Evolutionary conservation across 2,113 vertebrate species (phyloP).

Genomic region (Epinephelus fuscoguttatus): DNA sequence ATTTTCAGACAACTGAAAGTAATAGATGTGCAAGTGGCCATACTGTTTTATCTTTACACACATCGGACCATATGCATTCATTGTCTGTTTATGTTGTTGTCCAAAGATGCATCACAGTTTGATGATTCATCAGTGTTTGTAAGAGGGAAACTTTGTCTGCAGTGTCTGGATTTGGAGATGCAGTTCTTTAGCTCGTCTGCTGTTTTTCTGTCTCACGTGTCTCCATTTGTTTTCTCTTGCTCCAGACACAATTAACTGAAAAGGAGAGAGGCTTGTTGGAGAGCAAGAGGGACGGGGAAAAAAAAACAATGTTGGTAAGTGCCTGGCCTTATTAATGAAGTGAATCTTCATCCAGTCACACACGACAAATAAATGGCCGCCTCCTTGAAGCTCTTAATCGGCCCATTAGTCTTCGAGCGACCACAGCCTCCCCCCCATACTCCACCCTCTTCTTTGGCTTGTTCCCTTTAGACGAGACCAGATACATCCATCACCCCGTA

Average conservation of each 20-base stretch:
- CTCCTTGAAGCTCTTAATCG: constrained; percentile 81
- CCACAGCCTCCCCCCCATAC: constrained; percentile 46
- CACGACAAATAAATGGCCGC: constrained; percentile 82
- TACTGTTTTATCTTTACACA: neutral
- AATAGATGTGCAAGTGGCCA: neutral
- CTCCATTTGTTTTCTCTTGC: constrained; percentile 36
- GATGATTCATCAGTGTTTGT: neutral
- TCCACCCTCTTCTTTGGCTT: constrained; percentile 28
- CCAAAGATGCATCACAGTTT: neutral
- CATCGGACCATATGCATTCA: neutral
- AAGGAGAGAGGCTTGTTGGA: constrained; percentile 30
- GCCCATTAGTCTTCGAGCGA: constrained; percentile 82
- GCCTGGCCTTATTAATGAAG: constrained; percentile 82
- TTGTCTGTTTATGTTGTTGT: neutral
- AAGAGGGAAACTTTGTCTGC: neutral
- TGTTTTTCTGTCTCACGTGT: constrained; percentile 22
- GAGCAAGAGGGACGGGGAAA: neutral
- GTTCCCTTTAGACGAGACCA: constrained; percentile 59
- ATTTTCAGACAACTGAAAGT: neutral
- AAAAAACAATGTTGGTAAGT: constrained; percentile 66
- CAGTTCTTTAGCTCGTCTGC: neutral
- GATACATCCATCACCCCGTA: constrained; percentile 75
- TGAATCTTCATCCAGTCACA: constrained; percentile 84
- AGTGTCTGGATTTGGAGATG: constrained; percentile 3
- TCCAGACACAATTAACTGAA: constrained; percentile 50